Percentiles rank a stretch among this genome's conserved stretches.
These are phyloP conservation scores for Erebia ligea DNA, from an alignment of 2,888 invertebrate species.

Conservation along the genomic window DNA sequence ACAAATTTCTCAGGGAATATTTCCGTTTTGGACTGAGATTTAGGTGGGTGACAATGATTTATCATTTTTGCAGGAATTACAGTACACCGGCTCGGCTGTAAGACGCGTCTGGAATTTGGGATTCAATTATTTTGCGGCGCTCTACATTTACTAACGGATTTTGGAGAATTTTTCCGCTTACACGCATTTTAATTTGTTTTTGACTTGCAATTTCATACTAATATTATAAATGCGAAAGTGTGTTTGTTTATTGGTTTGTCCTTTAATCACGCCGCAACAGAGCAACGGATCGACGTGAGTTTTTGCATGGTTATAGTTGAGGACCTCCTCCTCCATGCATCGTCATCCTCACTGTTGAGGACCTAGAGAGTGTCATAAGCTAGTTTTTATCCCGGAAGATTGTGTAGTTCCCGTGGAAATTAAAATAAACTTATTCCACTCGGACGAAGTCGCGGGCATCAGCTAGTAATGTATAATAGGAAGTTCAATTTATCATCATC, in stretches of 20 bases:
- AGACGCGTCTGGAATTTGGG: conserved; percentile 56
- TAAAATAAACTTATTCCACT: neutral
- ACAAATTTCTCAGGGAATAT: conserved; percentile 25
- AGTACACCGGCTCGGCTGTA: conserved; percentile 42
- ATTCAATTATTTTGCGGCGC: conserved; percentile 62
- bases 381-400: neutral
- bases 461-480: too few species aligned
- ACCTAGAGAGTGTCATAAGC: neutral
- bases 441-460: neutral
- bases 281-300: too few species aligned
- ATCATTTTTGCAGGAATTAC: conserved; percentile 54
- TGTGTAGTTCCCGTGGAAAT: neutral
- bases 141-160: conserved; percentile 37
- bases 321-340: too few species aligned
- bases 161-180: conserved; percentile 30
- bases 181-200: neutral
- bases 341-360: too few species aligned
- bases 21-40: conserved; percentile 32
- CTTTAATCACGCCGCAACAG: too few species aligned
- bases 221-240: too few species aligned
- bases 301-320: too few species aligned
- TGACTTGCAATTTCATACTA: neutral
- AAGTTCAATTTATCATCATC: too few species aligned
- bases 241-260: too few species aligned
- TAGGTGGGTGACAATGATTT: conserved; percentile 55